These are phyloP conservation scores for Thelaira solivaga DNA, from an alignment of 2,888 invertebrate genomes.

Conservation along the genomic window DNA sequence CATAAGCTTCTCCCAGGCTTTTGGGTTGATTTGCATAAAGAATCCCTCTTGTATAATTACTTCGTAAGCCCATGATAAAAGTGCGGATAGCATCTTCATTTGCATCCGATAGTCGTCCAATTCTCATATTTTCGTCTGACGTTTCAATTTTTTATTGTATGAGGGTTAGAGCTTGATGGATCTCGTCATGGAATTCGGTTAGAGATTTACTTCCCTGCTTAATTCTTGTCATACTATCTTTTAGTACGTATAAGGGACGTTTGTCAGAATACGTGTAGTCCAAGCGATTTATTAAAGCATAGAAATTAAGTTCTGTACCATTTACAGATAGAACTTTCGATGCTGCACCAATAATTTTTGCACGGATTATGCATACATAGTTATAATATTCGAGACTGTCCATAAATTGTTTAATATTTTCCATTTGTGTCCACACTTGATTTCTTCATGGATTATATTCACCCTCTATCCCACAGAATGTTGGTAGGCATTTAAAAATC, in stretches of 20 bases:
- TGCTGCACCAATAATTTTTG: too few species aligned
- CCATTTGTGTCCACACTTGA: neutral
- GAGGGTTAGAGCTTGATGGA: neutral
- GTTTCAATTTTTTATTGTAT: neutral
- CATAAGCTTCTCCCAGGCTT: neutral
- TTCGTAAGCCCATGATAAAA: neutral
- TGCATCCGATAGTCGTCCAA: too few species aligned
- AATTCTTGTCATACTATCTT: neutral
- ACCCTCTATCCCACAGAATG: too few species aligned
- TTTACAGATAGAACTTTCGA: too few species aligned
- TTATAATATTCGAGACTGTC: too few species aligned
- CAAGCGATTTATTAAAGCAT: too few species aligned
- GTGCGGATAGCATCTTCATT: neutral
- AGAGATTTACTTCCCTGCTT: neutral
- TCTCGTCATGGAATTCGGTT: neutral
- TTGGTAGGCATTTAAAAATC: neutral
- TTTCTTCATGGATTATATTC: too few species aligned
- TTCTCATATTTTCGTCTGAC: neutral
- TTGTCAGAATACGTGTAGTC: too few species aligned
- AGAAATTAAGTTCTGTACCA: too few species aligned
- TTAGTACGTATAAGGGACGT: neutral
- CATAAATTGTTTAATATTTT: neutral
- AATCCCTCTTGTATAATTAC: neutral
- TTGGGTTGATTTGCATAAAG: neutral
- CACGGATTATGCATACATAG: too few species aligned